A percentile compares a stretch with the other conserved stretches of the same genome.
Evolutionary conservation across 2,113 vertebrate species (phyloP).

Genomic region (Dasyurus viverrinus): DNA sequence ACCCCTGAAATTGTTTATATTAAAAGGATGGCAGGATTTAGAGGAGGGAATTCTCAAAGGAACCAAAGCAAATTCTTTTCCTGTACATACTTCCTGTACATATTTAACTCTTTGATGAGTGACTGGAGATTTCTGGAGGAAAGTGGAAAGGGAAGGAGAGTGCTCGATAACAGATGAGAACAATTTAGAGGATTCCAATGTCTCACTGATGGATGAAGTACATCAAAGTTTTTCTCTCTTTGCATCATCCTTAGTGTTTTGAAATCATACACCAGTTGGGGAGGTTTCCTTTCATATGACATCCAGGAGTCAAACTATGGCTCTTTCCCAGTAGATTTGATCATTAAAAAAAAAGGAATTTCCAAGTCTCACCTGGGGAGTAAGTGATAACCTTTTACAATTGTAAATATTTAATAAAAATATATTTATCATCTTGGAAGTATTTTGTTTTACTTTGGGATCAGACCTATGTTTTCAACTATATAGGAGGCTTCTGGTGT

Average conservation of each 20-base stretch:
- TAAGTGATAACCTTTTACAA: neutral
- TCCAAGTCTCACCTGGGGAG: neutral
- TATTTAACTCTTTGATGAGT: neutral
- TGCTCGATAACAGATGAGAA: neutral
- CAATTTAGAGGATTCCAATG: neutral
- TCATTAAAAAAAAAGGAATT: neutral
- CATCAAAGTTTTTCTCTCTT: neutral
- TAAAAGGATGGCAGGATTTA: constrained; percentile 22
- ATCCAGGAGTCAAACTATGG: neutral
- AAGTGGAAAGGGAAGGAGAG: neutral
- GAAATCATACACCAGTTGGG: neutral
- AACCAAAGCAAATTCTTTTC: neutral
- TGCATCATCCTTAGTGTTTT: neutral
- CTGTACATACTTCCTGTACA: neutral
- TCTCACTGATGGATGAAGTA: neutral
- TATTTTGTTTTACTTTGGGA: neutral
- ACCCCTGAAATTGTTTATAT: constrained; percentile 19
- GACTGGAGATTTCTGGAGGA: neutral
- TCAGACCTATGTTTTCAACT: neutral
- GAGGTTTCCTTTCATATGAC: neutral
- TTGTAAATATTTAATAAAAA: neutral
- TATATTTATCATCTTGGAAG: neutral
- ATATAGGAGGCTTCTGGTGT: neutral
- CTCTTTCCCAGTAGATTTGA: neutral
- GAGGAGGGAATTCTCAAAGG: neutral